These are phyloP conservation scores for Nasonia giraulti DNA, from an alignment of 1,140 invertebrate genomes.

Conservation along the genomic window DNA sequence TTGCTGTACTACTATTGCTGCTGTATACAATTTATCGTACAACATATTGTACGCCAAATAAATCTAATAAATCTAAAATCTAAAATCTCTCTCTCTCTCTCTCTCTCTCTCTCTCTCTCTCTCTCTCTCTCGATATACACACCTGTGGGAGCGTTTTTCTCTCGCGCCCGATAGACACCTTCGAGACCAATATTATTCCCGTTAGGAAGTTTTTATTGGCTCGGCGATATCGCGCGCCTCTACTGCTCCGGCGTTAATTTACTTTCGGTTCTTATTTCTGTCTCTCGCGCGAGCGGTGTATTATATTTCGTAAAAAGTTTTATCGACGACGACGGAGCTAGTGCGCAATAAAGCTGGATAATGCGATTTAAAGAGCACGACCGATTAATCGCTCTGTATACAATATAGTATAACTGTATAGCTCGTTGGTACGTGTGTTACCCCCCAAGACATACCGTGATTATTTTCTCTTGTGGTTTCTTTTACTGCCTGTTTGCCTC, in stretches of 20 bases:
- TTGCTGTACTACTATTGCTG: too few species aligned
- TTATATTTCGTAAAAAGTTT: neutral
- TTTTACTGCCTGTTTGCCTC: neutral
- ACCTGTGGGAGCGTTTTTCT: neutral
- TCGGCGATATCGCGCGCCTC: conserved; percentile 34
- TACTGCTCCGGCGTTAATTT: conserved; percentile 11
- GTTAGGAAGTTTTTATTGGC: conserved; percentile 55
- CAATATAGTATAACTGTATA: too few species aligned
- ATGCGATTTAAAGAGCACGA: too few species aligned
- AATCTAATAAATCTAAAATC: too few species aligned
- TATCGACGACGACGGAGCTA: neutral
- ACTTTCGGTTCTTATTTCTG: neutral
- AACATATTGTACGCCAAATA: too few species aligned
- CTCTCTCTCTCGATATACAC: neutral
- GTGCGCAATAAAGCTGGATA: too few species aligned
- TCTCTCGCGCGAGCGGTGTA: neutral
- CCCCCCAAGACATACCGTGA: neutral
- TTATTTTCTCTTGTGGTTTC: neutral
- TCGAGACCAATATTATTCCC: conserved; percentile 50
- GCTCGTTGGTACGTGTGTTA: neutral
- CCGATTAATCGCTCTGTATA: too few species aligned
- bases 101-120: too few species aligned
- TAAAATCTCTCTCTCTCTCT: too few species aligned
- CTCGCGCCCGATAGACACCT: neutral
- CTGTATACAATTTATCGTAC: too few species aligned